A percentile compares a stretch with the other conserved stretches of the same genome.
Conservation (phyloP, 2,113 vertebrate species). For the Glareola pratincola region DNA sequence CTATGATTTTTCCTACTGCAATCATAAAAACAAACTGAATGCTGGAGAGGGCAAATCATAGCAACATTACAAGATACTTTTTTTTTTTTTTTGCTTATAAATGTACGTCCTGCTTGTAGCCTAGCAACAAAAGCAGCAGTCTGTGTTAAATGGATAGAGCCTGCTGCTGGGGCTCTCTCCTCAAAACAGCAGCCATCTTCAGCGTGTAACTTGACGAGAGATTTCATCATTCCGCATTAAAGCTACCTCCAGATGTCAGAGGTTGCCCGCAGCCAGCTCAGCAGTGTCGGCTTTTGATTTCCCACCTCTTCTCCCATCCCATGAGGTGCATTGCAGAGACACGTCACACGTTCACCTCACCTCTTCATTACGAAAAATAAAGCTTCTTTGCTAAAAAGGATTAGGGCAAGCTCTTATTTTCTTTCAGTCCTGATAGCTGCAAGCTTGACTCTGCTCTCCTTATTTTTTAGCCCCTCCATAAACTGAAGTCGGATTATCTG, state of each 20-base stretch:
- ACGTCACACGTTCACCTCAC: accelerated
- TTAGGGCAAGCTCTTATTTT: background rate
- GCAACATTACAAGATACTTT: background rate
- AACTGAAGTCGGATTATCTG: background rate
- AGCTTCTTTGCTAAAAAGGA: background rate
- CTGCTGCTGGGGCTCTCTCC: slow-evolving; percentile 52
- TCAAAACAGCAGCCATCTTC: slow-evolving; percentile 71
- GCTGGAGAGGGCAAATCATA: background rate
- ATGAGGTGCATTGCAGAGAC: background rate
- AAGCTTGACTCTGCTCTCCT: background rate
- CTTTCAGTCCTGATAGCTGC: background rate
- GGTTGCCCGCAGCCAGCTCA: background rate
- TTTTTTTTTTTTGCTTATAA: slow-evolving; percentile 7
- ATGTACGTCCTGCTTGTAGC: slow-evolving; percentile 41
- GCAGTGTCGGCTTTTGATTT: background rate
- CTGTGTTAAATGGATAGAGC: background rate
- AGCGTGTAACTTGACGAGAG: background rate
- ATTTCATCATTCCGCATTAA: slow-evolving; percentile 59
- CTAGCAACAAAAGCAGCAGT: slow-evolving; percentile 68
- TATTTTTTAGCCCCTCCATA: background rate
- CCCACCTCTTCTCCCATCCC: background rate
- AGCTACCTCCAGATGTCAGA: slow-evolving; percentile 23
- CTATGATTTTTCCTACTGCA: background rate
- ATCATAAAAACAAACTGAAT: background rate
- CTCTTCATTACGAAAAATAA: background rate